phyloP scores from a whole-genome alignment of 2,888 invertebrate species.

The Dicyrtoma fusca region DNA sequence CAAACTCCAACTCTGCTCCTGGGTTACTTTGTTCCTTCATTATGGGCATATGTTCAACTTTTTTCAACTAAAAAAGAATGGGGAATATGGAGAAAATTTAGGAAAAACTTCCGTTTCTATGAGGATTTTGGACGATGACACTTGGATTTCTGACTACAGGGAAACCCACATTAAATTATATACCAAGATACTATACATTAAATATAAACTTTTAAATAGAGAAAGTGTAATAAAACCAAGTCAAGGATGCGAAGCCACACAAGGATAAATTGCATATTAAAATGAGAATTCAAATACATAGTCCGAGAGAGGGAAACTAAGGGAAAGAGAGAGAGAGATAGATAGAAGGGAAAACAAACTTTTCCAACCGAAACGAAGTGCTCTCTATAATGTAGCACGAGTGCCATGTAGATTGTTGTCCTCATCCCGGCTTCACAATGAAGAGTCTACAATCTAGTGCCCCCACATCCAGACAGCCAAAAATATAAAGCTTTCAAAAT shows the following conservation, averaged over 20 bases:
- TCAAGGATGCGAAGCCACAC: slow-evolving; percentile 21
- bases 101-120: not conserved
- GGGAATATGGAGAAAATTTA: not conserved
- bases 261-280: slow-evolving; percentile 38
- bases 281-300: slow-evolving; percentile 28
- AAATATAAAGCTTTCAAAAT: too few species aligned
- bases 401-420: not conserved
- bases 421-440: too few species aligned
- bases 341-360: slow-evolving; percentile 21
- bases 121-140: not conserved
- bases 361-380: slow-evolving; percentile 30
- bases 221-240: slow-evolving; percentile 34
- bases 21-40: too few species aligned
- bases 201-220: slow-evolving; percentile 22
- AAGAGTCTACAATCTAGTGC: not conserved
- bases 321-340: slow-evolving; percentile 15
- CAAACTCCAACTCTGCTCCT: too few species aligned
- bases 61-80: not conserved
- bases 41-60: too few species aligned
- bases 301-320: not conserved
- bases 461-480: not conserved
- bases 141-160: not conserved
- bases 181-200: slow-evolving; percentile 18
- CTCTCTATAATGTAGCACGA: not conserved
- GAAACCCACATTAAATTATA: not conserved